A percentile compares a stretch with the other conserved stretches of the same genome.
These are phyloP conservation scores for Odocoileus virginianus DNA, from an alignment of 2,113 vertebrate species.

Conservation along the genomic window DNA sequence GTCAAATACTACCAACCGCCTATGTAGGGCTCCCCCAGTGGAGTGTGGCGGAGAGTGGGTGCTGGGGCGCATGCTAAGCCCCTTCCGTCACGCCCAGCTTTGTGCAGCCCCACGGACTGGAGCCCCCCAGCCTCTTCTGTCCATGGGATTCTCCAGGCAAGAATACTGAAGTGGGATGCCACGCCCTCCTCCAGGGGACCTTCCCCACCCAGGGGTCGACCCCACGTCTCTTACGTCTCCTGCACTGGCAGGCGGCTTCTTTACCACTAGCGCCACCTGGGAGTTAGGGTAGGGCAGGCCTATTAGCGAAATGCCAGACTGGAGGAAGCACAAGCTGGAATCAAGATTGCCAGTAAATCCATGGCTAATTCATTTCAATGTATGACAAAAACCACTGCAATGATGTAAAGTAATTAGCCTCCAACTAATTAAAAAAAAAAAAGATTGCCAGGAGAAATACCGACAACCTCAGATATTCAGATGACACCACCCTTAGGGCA, in stretches of 20 bases:
- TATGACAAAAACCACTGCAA: too few relatives aligned
- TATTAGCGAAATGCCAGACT: not conserved
- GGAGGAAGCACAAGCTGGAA: not conserved
- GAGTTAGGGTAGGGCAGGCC: not conserved
- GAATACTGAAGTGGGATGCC: not conserved
- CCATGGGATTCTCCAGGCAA: not conserved
- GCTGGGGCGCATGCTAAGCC: fast-evolving
- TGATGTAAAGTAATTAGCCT: too few relatives aligned
- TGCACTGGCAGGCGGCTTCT: not conserved
- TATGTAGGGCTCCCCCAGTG: slow-evolving; percentile 33
- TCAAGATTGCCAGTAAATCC: not conserved
- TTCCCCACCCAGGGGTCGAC: not conserved
- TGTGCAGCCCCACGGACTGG: fast-evolving
- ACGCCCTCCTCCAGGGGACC: not conserved
- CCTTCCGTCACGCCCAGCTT: fast-evolving
- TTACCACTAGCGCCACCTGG: not conserved
- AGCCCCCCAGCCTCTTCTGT: not conserved
- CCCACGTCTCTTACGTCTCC: not conserved
- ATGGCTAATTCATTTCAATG: too few relatives aligned
- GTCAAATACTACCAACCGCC: not conserved
- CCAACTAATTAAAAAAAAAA: too few relatives aligned
- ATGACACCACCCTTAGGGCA: not conserved
- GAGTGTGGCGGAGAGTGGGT: not conserved
- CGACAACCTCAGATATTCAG: not conserved
- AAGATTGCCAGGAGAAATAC: not conserved